Base-by-base conservation (phyloP, 30 jellyfish, hydroid and myxozoan species). In the Nemopilema nomurai region DNA sequence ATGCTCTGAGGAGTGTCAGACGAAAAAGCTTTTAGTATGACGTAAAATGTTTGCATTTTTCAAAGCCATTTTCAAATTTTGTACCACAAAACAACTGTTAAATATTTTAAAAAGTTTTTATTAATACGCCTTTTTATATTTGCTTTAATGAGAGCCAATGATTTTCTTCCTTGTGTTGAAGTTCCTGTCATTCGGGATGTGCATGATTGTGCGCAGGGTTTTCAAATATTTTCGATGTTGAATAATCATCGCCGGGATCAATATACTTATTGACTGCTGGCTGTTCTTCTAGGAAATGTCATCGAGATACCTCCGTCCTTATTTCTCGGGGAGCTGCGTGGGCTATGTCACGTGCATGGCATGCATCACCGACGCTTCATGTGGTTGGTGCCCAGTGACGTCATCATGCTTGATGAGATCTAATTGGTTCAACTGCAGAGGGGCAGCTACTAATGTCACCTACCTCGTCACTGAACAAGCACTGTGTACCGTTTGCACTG, bases 321-420 rank as follows among this genome's bases (percentile, higher is more conserved):
- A 69, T 74, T 27, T 50, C 28, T 24, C 74, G 51, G 90, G 84
- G 0, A 84, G 51, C 72, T 93, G 98, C 85, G 67, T 69, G 28
- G 52, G 31, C 63, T 80, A 89, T 68, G 33, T 31, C 8, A 80
- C 95, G n/a, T 93, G 98, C 78, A 67, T 78, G 81, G 89, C 91
- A 13, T 93, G 98, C 81, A 76, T 89, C 21, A 27, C 90, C 8
- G 98, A 93, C 75, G 27, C 80, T 8, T 75, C 87, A 22, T 93
- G 98, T 77, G 98, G 98, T 17, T 93, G 98, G 98, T 93, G 98
- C 76, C 24, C 89, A 8, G 80, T 23, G 19, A 21, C 65, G 1
- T 41, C 83, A 0, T 30, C 91, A 8, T 93, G 98, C 84, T 66
- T 79, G 53, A 27, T 80, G 24, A 78, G 91, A 69, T 20, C 82